Conservation (phyloP, 2,797 vertebrate species). For the Enteromius treurensis region DNA sequence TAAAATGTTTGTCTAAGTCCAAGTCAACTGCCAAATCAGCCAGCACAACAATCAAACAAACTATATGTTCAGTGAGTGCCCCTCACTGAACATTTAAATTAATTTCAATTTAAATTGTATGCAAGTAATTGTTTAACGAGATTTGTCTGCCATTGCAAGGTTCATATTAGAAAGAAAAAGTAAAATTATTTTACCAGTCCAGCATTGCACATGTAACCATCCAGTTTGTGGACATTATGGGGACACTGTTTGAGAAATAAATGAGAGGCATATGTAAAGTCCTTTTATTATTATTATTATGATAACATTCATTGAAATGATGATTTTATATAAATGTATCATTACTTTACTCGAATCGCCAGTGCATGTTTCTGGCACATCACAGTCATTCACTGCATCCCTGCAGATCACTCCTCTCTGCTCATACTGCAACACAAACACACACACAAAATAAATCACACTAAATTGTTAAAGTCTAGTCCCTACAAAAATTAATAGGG, state of each 20-base stretch:
- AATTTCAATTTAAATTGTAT: neutral
- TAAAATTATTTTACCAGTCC: slow-evolving; percentile 81
- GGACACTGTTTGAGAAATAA: slow-evolving; percentile 82
- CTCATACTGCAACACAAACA: slow-evolving; percentile 82
- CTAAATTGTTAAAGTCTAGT: neutral
- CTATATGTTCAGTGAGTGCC: neutral
- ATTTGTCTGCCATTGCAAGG: neutral
- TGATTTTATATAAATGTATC: slow-evolving; percentile 9
- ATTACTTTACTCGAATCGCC: slow-evolving; percentile 95
- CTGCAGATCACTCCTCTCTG: slow-evolving; percentile 88
- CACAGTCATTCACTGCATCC: slow-evolving; percentile 90
- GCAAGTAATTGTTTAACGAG: neutral
- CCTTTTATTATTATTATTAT: neutral
- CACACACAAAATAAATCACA: slow-evolving; percentile 17
- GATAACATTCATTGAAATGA: neutral
- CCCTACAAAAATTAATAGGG: neutral
- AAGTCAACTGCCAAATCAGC: neutral
- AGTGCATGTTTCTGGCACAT: slow-evolving; percentile 90
- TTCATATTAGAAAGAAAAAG: neutral
- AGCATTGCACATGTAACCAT: slow-evolving; percentile 90
- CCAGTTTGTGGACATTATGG: slow-evolving; percentile 93
- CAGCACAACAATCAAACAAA: neutral
- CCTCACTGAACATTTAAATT: neutral
- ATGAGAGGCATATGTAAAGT: slow-evolving; percentile 18
- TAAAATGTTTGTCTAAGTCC: neutral